Conservation (phyloP, 2,888 invertebrate genomes). For the Diaphora mendica region DNA sequence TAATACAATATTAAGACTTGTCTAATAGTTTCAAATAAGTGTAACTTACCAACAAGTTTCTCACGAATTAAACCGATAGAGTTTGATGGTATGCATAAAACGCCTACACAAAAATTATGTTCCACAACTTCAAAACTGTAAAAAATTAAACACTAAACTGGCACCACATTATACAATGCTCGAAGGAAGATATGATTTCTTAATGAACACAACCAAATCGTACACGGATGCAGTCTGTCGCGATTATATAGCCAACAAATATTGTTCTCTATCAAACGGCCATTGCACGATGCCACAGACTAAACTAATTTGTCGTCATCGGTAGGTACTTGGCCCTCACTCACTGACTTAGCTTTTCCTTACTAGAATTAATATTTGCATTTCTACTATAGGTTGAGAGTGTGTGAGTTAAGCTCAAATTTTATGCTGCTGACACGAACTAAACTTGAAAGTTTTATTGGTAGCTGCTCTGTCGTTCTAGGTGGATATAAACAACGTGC, state of each 20-base stretch:
- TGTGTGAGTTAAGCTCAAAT: background rate
- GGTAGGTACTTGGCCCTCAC: background rate
- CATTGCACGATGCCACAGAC: constrained; percentile 57
- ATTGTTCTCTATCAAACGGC: constrained; percentile 56
- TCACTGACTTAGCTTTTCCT: constrained; percentile 1
- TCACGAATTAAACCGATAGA: constrained; percentile 60
- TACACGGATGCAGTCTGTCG: constrained; percentile 52
- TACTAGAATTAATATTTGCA: background rate
- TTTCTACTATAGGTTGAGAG: background rate
- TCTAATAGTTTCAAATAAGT: constrained; percentile 22
- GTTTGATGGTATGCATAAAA: constrained; percentile 53
- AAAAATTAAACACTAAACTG: constrained; percentile 55
- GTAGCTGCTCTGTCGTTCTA: background rate
- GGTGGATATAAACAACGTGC: background rate
- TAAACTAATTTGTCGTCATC: constrained; percentile 22
- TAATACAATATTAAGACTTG: constrained; percentile 21
- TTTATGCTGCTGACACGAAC: background rate
- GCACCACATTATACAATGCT: constrained; percentile 50
- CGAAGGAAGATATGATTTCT: constrained; percentile 50
- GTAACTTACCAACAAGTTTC: constrained; percentile 77
- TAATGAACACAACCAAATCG: constrained; percentile 46
- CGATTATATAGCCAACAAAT: constrained; percentile 56
- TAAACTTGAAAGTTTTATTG: background rate
- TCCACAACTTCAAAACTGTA: constrained; percentile 57
- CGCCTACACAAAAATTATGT: constrained; percentile 65